These are phyloP conservation scores for Lepidochitona cinerea DNA, from an alignment of 2,888 invertebrate genomes.

Conservation along the genomic window DNA sequence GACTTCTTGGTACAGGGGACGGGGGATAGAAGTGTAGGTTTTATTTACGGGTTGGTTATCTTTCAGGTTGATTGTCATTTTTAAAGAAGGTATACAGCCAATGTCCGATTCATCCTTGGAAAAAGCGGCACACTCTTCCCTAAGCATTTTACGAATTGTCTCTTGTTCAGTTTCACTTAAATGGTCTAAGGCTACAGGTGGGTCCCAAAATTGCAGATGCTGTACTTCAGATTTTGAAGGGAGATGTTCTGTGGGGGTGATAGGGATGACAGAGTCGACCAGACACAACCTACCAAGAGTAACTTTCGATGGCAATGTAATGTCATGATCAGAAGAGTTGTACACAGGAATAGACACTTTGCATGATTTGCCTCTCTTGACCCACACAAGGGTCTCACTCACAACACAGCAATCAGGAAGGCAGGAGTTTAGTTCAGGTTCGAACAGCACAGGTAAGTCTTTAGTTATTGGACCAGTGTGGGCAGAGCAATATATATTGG, in stretches of 20 bases:
- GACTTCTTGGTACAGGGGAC: background rate
- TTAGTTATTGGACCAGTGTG: background rate
- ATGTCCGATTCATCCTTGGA: background rate
- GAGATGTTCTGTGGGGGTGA: background rate
- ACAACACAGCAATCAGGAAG: background rate
- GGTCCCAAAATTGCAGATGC: background rate
- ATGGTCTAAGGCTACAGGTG: background rate
- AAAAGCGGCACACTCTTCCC: background rate
- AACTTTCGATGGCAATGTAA: background rate
- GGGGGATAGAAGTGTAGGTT: background rate
- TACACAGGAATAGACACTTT: background rate
- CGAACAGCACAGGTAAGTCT: background rate
- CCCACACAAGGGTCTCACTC: background rate
- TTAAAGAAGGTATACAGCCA: background rate
- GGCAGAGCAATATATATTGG: background rate
- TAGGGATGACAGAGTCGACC: background rate
- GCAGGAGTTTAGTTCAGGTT: background rate
- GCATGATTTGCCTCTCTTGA: background rate
- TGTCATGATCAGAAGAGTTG: background rate
- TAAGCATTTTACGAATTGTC: background rate
- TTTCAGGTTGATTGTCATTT: background rate
- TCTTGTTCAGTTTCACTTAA: background rate
- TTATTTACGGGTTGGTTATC: background rate
- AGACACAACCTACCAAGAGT: background rate
- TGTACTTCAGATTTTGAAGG: background rate